A percentile compares a stretch with the other conserved stretches of the same genome.
Conservation (phyloP, 2,888 invertebrate genomes). For the Drosophila meridionalis region DNA sequence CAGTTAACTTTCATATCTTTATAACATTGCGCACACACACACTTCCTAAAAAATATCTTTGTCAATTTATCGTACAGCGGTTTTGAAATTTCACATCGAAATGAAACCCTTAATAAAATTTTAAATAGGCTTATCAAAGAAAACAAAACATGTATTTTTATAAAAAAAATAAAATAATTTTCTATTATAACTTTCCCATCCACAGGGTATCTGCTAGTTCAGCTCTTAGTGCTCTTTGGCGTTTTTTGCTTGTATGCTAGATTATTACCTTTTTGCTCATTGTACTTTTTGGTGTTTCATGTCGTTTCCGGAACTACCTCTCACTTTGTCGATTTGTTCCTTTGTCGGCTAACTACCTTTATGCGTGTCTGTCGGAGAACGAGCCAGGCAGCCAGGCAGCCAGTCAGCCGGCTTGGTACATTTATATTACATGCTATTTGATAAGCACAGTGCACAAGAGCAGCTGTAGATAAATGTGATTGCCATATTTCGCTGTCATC, state of each 20-base stretch:
- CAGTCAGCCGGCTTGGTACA: constrained; percentile 37
- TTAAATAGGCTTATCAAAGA: no score
- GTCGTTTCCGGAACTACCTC: constrained; percentile 64
- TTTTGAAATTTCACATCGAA: no score
- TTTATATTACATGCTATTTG: constrained; percentile 63
- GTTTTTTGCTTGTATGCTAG: constrained; percentile 32
- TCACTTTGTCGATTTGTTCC: constrained; percentile 50
- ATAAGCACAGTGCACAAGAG: constrained; percentile 52
- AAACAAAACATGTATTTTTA: no score
- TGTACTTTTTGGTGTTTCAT: constrained; percentile 49
- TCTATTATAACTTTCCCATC: background rate
- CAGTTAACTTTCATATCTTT: no score
- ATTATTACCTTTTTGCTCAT: constrained; percentile 68
- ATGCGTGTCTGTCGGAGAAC: constrained; percentile 60
- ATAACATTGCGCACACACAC: no score
- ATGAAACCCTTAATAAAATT: no score
- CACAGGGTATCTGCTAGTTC: background rate
- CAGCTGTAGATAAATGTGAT: constrained; percentile 50
- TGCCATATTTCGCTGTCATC: constrained; percentile 49
- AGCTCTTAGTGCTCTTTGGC: background rate
- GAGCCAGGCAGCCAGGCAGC: constrained; percentile 29
- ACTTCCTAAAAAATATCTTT: no score
- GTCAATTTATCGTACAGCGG: no score
- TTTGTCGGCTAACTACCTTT: constrained; percentile 63
- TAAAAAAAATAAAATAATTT: background rate